Evolutionary conservation across 2,888 invertebrate species (phyloP).

Genomic region (Drosophila birchii): DNA sequence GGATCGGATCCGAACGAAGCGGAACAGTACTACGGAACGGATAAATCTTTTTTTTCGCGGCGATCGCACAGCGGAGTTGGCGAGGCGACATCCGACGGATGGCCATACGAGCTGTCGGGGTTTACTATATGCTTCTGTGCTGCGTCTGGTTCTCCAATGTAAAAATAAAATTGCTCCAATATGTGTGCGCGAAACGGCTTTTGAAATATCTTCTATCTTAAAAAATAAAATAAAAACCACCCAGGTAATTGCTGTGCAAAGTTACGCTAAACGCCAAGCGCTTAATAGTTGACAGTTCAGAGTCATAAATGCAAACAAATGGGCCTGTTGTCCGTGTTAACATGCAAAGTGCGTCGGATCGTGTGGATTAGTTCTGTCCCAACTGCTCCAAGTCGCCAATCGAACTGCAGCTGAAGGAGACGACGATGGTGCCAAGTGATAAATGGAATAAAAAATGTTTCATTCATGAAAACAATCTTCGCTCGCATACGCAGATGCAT

Average conservation of each 20-base stretch:
- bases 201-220: conserved; percentile 17
- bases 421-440: conserved; percentile 48
- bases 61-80: conserved; percentile 27
- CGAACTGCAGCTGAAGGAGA: conserved; percentile 47
- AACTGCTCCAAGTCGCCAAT: conserved; percentile 23
- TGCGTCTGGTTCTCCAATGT: conserved; percentile 45
- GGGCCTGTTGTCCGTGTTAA: conserved; percentile 29
- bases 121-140: conserved; percentile 34
- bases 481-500: conserved; percentile 31
- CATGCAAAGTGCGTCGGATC: conserved; percentile 31
- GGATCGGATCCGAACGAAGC: conserved; percentile 31
- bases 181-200: conserved; percentile 34
- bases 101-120: conserved; percentile 23
- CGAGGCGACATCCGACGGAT: conserved; percentile 38
- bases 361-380: conserved; percentile 9
- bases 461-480: conserved; percentile 63
- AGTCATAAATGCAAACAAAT: conserved; percentile 22
- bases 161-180: conserved; percentile 55
- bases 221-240: conserved; percentile 2
- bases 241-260: conserved; percentile 30
- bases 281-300: conserved; percentile 18
- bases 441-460: conserved; percentile 62
- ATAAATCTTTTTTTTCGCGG: conserved; percentile 19
- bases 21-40: conserved; percentile 21
- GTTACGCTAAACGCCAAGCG: conserved; percentile 23